Evolutionary conservation across 1,140 invertebrate genomes (phyloP), one percentile per base, ranked within the genome.

Genomic region (Proales similis): DNA sequence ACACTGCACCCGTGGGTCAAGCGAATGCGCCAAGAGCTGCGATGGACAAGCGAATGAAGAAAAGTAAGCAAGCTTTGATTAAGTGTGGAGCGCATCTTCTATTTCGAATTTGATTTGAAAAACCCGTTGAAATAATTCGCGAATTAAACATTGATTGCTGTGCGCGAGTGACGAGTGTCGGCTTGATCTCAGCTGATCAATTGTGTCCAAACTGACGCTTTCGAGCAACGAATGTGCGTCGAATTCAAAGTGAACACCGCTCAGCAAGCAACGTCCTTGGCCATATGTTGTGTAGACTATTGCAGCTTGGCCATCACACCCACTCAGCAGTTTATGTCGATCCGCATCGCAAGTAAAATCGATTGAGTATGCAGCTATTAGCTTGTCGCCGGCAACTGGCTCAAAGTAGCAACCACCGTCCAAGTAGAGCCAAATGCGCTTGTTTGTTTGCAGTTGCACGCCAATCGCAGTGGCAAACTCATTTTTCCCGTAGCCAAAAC

Each of bases 241-340:
- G 1, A 53, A 69, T 61, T 72, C 71, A 20, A 69, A 46, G 62
- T 72, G 71, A 32, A 68, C 63, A 4, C 67, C 67, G 42, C 65
- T 66, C 11, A 72, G 47, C 2, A 72, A 47, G 14, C 67, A 69
- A 27, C 29, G 29, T 6, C 71, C 71, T 9, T 63, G 29, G 3
- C 69, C 68, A 19, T 67, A 64, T n/a, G 61, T 29, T 42, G 66
- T 68, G 46, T 65, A 67, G 12, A 72, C 64, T 14, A 69, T 65
- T 3, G 69, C 68, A 6, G 67, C 43, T 36, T 42, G 49, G 6
- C 22, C 42, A 43, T 39, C 12, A 20, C 27, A 36, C 5, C 32
- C 19, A 36, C 27, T 4, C 11, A 51, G 2, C 11, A 29, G 17
- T 22, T 36, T 14, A n/a, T 2, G 19, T 46, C 29, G 17, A 27